A percentile compares a stretch with the other conserved stretches of the same genome.
Conservation (phyloP, 1,140 invertebrate genomes). For the Asobara japonica region DNA sequence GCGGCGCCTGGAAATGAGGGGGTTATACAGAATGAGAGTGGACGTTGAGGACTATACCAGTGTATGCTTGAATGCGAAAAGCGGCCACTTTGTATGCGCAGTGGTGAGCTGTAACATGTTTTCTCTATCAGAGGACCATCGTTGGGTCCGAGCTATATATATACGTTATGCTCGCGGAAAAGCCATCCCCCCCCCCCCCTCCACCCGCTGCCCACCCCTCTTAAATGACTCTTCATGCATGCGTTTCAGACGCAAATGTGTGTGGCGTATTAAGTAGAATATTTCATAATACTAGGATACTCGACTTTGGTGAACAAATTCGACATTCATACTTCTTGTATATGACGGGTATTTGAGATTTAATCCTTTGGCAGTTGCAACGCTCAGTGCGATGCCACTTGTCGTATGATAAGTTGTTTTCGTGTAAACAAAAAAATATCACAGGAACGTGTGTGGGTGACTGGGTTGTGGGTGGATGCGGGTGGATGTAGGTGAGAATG, state of each 20-base stretch:
- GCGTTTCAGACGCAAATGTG: background rate
- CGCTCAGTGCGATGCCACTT: background rate
- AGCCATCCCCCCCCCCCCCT: background rate
- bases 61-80: slow-evolving; percentile 1
- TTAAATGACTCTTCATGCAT: background rate
- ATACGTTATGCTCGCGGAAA: background rate
- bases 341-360: slow-evolving; percentile 7
- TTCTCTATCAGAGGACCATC: slow-evolving; percentile 24
- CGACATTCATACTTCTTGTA: background rate
- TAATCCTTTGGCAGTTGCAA: background rate
- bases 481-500: no score
- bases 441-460: no score
- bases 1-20: slow-evolving; percentile 2
- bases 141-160: background rate
- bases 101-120: slow-evolving; percentile 22
- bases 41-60: background rate
- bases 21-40: background rate
- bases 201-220: background rate
- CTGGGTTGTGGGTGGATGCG: no score
- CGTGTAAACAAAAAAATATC: no score
- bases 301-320: background rate
- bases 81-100: slow-evolving; percentile 5
- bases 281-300: slow-evolving; percentile 9
- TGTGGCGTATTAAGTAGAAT: background rate
- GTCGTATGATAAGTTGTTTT: no score